phyloP scores from a whole-genome alignment of 2,888 invertebrate genomes.

The Mimachlamys varia region DNA sequence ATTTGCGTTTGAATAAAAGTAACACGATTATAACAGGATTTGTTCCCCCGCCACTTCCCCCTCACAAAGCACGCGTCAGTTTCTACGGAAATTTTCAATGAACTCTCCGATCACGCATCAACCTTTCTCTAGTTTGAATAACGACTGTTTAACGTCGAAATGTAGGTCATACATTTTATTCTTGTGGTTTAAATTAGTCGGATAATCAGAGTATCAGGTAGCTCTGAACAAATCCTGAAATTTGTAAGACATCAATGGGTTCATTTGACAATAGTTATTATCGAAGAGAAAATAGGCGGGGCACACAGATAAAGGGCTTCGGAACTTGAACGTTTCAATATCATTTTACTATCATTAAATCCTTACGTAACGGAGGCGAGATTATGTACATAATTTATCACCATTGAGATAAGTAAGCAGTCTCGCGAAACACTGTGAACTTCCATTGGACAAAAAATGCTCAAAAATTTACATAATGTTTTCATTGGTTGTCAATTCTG shows the following conservation, averaged over 20 bases:
- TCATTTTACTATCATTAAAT: background rate
- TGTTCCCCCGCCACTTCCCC: background rate
- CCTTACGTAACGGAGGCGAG: background rate
- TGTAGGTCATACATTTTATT: conserved; percentile 21
- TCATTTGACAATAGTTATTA: background rate
- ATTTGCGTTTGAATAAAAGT: conserved; percentile 9
- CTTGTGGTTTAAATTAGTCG: conserved; percentile 2
- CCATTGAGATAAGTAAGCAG: background rate
- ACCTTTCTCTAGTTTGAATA: background rate
- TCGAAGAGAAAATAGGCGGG: conserved; percentile 5
- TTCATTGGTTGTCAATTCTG: background rate
- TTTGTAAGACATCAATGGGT: conserved; percentile 18
- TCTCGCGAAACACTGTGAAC: background rate
- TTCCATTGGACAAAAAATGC: background rate
- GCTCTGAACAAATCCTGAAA: background rate
- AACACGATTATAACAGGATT: background rate
- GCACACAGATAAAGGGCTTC: background rate
- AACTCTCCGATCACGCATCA: background rate
- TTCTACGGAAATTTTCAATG: background rate
- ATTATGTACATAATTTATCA: conserved; percentile 12
- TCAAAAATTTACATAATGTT: background rate
- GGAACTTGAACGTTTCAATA: background rate
- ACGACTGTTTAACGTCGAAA: background rate
- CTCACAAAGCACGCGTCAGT: conserved; percentile 4
- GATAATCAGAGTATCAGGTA: conserved; percentile 17